Base-by-base conservation (phyloP, 92 coral and sea anemone species). In the Hydrozoanthus gracilis region DNA sequence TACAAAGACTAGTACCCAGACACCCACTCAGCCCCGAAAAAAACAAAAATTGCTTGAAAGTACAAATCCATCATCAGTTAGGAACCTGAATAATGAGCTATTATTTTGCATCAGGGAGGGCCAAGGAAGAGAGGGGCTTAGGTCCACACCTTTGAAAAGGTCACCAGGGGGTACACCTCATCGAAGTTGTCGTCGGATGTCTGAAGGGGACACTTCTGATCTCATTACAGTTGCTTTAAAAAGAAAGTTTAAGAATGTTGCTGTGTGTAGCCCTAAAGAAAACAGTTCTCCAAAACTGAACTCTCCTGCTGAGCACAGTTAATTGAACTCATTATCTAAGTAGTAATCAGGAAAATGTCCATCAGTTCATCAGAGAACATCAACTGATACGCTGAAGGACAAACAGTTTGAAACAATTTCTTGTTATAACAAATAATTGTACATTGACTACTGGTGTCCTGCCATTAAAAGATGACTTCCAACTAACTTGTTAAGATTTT, bases 121-220 rank as follows among this genome's bases (percentile, higher is more conserved):
- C 13, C 86, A 89, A 2, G 86, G 94, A 35, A 79, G 86, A 9
- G 86, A 89, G 5, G 98, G 91, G 77, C 86, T 94, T 17, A 86
- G 76, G 69, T 86, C 92, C n/a, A 94, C 98, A 16, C 95, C 98
- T 35, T 71, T 90, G 47, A 94, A 94, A 78, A 89, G 98, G 48
- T 92, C 95, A 44, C 98, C 98, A 58, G 98, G 98, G 15, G 98
- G 98, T 9, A 94, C 98, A 11, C 98, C 98, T 56, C 48, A 87
- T 9, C 89, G 91, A 16, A 79, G 88, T 67, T 87, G 61, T 47
- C 85, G 95, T 16, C 90, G 94, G 3, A 74, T 92, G 76, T 92
- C 95, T 6, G 94, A 92, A 61, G 91, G 74, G 71, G 90, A 92
- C 77, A 89, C 92, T 7, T 92, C 95, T 13, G 95, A 92, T 65